phyloP scores from a whole-genome alignment of 1,140 invertebrate species.

The Drosophila rufa region DNA sequence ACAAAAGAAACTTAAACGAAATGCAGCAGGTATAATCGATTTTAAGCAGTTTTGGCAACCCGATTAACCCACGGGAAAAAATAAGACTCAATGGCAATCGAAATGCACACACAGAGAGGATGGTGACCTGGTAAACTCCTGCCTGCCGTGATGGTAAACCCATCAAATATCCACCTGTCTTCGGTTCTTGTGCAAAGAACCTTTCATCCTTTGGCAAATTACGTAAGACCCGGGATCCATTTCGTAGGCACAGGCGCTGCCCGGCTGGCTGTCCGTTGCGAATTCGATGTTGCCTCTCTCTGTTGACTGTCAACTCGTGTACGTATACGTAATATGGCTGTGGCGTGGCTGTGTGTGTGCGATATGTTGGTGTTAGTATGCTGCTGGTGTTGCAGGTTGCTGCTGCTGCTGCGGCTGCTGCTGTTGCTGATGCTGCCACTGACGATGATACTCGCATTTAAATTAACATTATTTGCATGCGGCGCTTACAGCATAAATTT shows the following conservation, averaged over 20 bases:
- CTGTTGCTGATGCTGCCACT: conserved; percentile 43
- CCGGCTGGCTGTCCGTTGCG: conserved; percentile 9
- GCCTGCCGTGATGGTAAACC: not conserved
- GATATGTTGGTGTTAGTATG: conserved; percentile 38
- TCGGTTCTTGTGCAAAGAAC: conserved; percentile 23
- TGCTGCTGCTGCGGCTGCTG: conserved; percentile 33
- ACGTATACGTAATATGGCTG: conserved; percentile 16
- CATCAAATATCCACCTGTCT: conserved; percentile 16
- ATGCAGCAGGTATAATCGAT: not conserved
- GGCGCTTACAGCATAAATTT: conserved; percentile 79
- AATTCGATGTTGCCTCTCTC: conserved; percentile 26
- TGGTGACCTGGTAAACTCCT: conserved; percentile 12
- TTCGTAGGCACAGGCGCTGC: conserved; percentile 16
- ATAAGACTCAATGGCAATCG: not conserved
- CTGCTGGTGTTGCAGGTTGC: conserved; percentile 52
- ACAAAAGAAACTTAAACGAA: too few species aligned
- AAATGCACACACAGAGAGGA: not conserved
- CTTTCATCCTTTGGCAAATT: conserved; percentile 21
- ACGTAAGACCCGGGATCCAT: conserved; percentile 18
- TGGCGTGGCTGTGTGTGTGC: not conserved
- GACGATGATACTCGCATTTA: conserved; percentile 80
- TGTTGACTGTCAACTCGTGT: conserved; percentile 43
- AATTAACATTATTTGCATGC: conserved; percentile 83
- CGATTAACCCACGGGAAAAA: not conserved
- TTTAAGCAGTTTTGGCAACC: not conserved